Conservation (phyloP, 2,888 invertebrate genomes). For the Scaeva pyrastri region DNA sequence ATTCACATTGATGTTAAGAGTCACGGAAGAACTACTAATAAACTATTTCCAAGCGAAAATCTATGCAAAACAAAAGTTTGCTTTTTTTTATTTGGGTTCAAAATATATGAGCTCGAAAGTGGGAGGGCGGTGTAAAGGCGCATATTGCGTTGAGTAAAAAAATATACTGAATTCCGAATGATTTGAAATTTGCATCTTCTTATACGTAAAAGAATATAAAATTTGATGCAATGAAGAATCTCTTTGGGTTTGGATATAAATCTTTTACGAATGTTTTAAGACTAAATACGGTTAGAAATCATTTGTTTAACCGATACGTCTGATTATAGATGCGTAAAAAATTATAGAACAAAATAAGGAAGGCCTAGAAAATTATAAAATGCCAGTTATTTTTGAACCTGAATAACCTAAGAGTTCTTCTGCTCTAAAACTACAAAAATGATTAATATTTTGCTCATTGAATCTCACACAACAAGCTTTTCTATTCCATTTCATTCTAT, state of each 20-base stretch:
- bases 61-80: conserved; percentile 50
- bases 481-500: too few relatives aligned
- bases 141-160: conserved; percentile 39
- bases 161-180: background rate
- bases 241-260: background rate
- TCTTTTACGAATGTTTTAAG: background rate
- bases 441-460: too few relatives aligned
- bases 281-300: background rate
- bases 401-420: too few relatives aligned
- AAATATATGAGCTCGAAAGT: conserved; percentile 13
- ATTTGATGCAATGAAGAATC: conserved; percentile 17
- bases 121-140: background rate
- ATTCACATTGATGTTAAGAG: conserved; percentile 47
- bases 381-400: too few relatives aligned
- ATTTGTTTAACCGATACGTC: too few relatives aligned
- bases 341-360: too few relatives aligned
- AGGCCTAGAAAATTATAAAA: too few relatives aligned
- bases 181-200: conserved; percentile 45
- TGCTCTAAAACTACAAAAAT: too few relatives aligned
- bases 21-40: conserved; percentile 50
- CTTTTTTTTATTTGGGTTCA: background rate
- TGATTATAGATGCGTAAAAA: too few relatives aligned
- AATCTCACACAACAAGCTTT: too few relatives aligned
- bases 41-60: conserved; percentile 67
- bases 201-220: background rate